phyloP scores from a whole-genome alignment of 2,888 invertebrate species.

The Cosmopolites sordidus region DNA sequence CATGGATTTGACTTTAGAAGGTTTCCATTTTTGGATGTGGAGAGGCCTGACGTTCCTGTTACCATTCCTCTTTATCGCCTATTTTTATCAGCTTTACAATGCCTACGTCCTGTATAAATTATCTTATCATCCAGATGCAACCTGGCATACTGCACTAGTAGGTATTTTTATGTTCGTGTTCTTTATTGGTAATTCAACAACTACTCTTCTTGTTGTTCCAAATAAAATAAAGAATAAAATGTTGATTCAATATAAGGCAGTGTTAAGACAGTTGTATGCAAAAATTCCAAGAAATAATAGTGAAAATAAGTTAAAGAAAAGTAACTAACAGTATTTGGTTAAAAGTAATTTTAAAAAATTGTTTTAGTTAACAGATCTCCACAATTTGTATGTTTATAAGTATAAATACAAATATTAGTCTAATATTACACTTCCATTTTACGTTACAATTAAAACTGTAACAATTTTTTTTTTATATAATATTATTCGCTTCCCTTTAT shows the following conservation, averaged over 20 bases:
- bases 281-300: background rate
- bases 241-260: constrained; percentile 7
- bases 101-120: constrained; percentile 83
- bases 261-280: background rate
- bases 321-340: too few species aligned
- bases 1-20: constrained; percentile 99
- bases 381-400: too few species aligned
- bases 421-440: too few species aligned
- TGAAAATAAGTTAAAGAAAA: background rate
- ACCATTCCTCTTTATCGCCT: constrained; percentile 92
- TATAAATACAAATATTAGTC: too few species aligned
- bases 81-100: constrained; percentile 92
- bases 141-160: constrained; percentile 90
- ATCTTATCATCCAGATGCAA: constrained; percentile 70
- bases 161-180: constrained; percentile 78
- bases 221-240: constrained; percentile 60
- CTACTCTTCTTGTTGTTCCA: constrained; percentile 83
- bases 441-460: too few species aligned
- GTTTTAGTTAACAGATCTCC: too few species aligned
- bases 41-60: constrained; percentile 90
- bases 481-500: too few species aligned
- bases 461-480: too few species aligned
- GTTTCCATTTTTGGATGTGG: constrained; percentile 99
- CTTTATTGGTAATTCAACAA: constrained; percentile 84
- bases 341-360: too few species aligned